Evolutionary conservation across 2,888 invertebrate species (phyloP).

Genomic region (Drosophila quasianomalipes): DNA sequence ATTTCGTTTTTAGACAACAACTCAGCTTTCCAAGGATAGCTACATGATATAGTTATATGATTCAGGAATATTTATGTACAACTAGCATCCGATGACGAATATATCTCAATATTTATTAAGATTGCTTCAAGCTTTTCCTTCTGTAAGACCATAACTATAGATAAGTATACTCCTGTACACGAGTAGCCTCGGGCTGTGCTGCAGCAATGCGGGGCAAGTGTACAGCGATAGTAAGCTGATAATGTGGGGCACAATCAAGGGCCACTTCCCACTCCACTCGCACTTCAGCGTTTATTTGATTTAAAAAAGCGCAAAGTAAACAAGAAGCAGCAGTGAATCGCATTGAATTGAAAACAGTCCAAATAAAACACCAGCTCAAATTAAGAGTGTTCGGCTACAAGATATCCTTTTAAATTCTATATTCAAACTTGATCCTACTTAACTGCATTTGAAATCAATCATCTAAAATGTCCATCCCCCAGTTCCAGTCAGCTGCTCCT

Average conservation of each 20-base stretch:
- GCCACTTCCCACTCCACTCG: not conserved
- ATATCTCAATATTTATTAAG: not conserved
- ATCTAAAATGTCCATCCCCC: not conserved
- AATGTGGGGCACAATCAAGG: not conserved
- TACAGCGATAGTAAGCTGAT: not conserved
- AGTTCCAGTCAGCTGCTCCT: not conserved
- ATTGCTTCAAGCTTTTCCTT: not conserved
- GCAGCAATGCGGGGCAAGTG: not conserved
- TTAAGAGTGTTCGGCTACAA: not conserved
- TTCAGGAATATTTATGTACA: not conserved
- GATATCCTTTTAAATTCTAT: not conserved
- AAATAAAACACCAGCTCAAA: not conserved
- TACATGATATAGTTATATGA: not conserved
- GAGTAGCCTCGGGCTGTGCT: not conserved
- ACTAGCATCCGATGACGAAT: not conserved
- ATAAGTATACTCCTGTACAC: not conserved
- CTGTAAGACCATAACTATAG: not conserved
- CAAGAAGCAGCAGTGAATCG: not conserved
- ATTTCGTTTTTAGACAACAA: not conserved
- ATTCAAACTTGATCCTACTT: not conserved
- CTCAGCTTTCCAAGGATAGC: not conserved
- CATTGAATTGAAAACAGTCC: not conserved
- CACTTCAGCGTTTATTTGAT: constrained; percentile 31
- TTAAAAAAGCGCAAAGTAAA: constrained; percentile 55
- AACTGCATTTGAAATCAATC: not conserved